A percentile compares a stretch with the other conserved stretches of the same genome.
These are phyloP conservation scores for Staurois parvus DNA, from an alignment of 2,797 vertebrate species.

Conservation along the genomic window DNA sequence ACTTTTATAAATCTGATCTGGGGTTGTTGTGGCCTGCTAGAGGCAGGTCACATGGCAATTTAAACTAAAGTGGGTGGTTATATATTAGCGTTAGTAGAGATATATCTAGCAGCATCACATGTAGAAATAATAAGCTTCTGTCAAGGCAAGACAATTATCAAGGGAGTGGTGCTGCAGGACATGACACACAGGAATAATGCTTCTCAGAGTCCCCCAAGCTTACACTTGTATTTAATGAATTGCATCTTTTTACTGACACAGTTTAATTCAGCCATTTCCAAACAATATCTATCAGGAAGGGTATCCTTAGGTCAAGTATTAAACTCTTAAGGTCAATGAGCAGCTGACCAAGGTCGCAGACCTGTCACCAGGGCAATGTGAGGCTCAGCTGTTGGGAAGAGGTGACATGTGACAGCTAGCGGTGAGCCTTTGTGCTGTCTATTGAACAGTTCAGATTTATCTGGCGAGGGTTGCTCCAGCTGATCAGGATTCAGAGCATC, in stretches of 20 bases:
- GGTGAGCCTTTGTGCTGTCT: slow-evolving; percentile 44
- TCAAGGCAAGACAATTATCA: slow-evolving; percentile 1
- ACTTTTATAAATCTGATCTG: too few relatives aligned
- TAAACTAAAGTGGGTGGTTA: neutral
- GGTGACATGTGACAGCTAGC: slow-evolving; percentile 45
- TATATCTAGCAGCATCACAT: neutral
- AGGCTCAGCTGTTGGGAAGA: slow-evolving; percentile 21
- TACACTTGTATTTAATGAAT: slow-evolving; percentile 24
- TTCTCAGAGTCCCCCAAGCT: neutral
- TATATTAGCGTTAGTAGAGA: neutral
- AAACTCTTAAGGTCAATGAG: slow-evolving; percentile 53
- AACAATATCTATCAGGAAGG: slow-evolving; percentile 34
- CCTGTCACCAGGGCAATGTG: slow-evolving; percentile 43
- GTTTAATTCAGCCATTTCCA: slow-evolving; percentile 34
- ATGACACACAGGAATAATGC: neutral
- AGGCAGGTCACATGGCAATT: neutral
- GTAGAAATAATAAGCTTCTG: neutral
- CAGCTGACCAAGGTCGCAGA: slow-evolving; percentile 58
- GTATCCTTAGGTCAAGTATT: slow-evolving; percentile 57
- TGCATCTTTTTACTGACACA: neutral
- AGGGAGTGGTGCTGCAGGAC: neutral
- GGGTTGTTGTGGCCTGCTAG: neutral
- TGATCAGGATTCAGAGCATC: slow-evolving; percentile 39
- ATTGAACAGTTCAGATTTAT: slow-evolving; percentile 35
- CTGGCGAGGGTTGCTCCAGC: slow-evolving; percentile 39